Conservation (phyloP, 2,113 vertebrate species). For the Solenodon paradoxus region DNA sequence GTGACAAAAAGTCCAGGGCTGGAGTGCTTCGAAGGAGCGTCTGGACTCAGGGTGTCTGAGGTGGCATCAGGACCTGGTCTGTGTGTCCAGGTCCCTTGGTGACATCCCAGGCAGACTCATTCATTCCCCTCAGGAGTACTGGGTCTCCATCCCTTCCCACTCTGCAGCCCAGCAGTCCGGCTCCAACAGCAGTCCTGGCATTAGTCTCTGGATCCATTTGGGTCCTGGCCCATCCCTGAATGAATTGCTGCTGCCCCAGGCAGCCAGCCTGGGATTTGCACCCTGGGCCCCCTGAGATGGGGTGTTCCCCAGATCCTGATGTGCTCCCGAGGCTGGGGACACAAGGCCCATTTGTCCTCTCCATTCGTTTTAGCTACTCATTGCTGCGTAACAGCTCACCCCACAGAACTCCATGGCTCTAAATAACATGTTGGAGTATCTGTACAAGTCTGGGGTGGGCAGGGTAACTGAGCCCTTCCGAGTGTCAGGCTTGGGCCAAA, state of each 20-base stretch:
- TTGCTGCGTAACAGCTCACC: neutral
- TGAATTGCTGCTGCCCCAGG: neutral
- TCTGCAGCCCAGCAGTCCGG: neutral
- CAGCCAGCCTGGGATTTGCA: no score
- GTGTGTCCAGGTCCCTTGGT: neutral
- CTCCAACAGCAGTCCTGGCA: neutral
- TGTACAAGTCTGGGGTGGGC: no score
- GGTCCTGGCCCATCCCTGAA: neutral
- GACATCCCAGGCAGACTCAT: neutral
- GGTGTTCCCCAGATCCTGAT: neutral
- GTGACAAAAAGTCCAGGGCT: neutral
- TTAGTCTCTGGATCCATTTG: neutral
- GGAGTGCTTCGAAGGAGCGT: neutral
- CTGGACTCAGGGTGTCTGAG: fast-evolving
- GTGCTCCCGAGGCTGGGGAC: no score
- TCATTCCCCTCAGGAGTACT: fast-evolving
- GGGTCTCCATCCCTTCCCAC: neutral
- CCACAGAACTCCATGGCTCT: neutral
- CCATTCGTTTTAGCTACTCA: fast-evolving
- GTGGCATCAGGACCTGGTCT: neutral
- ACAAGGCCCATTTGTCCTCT: no score
- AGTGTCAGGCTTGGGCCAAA: neutral
- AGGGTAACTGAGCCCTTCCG: neutral
- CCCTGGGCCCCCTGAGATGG: neutral
- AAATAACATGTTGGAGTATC: no score